Percentiles rank a stretch among this genome's conserved stretches.
phyloP scores from a whole-genome alignment of 53 echinoderm and acorn worm species.

The Apostichopus leukothele region DNA sequence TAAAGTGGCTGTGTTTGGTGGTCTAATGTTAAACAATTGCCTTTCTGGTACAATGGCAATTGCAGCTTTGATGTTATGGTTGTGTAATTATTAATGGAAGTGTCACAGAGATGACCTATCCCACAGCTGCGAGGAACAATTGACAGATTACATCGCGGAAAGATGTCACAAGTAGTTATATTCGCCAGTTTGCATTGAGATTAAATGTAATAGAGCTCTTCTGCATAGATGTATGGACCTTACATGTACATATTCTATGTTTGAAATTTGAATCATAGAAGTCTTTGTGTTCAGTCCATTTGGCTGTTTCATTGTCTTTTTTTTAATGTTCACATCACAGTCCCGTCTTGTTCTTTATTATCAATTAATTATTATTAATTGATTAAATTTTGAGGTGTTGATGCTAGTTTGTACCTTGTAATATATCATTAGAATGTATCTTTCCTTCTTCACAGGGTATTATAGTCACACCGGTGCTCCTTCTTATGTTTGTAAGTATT shows the following conservation, averaged over 20 bases:
- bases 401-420: too few relatives aligned
- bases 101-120: constrained; percentile 19
- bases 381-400: too few relatives aligned
- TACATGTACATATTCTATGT: too few relatives aligned
- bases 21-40: constrained; percentile 15
- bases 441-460: constrained; percentile 65
- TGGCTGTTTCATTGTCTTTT: too few relatives aligned
- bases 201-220: too few relatives aligned
- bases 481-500: constrained; percentile 91
- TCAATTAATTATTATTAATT: too few relatives aligned
- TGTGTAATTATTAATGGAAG: constrained; percentile 44
- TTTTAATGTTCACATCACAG: too few relatives aligned
- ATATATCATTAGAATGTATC: not conserved
- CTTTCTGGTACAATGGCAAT: constrained; percentile 23
- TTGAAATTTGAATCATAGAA: too few relatives aligned
- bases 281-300: too few relatives aligned
- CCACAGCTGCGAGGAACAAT: not conserved
- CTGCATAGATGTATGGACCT: too few relatives aligned
- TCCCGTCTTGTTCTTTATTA: too few relatives aligned
- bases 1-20: constrained; percentile 22
- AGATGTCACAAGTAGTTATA: constrained; percentile 19
- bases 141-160: not conserved
- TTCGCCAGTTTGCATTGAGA: not conserved
- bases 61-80: constrained; percentile 18
- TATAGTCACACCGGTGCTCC: constrained; percentile 80